These are phyloP conservation scores for Smutsia temminckii DNA, from an alignment of 2,797 vertebrate genomes.

Conservation along the genomic window DNA sequence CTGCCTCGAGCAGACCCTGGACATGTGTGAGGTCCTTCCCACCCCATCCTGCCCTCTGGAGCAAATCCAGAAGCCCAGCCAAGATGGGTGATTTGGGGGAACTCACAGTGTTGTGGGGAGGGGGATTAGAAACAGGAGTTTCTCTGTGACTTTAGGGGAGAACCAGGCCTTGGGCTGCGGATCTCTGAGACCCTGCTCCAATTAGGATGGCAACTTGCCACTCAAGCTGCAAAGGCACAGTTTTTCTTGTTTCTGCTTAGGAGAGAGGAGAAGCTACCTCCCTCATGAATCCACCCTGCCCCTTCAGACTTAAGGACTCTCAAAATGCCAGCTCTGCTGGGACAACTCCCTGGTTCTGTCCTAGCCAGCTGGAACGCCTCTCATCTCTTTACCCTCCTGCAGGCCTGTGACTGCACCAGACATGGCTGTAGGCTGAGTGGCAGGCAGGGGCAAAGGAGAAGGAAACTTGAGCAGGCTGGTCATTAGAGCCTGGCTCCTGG, in stretches of 20 bases:
- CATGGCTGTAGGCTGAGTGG: conserved; percentile 12
- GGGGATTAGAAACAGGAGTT: neutral
- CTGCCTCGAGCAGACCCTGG: neutral
- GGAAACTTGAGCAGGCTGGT: conserved; percentile 51
- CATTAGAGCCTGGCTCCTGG: conserved; percentile 45
- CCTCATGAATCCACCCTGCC: neutral
- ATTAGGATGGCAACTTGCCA: neutral
- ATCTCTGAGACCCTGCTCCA: neutral
- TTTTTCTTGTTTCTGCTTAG: neutral
- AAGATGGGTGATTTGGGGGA: neutral
- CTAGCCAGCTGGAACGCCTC: neutral
- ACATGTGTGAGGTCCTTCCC: neutral
- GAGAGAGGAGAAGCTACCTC: neutral
- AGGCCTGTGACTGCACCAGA: neutral
- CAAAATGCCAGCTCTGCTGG: neutral
- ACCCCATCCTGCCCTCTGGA: neutral
- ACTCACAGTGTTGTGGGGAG: neutral
- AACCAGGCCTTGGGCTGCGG: neutral
- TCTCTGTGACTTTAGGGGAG: neutral
- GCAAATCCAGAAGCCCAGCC: neutral
- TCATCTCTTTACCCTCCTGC: neutral
- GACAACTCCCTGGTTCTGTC: neutral
- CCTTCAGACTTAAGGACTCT: neutral
- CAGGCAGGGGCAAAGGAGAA: neutral
- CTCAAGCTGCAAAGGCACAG: too few species aligned